A percentile compares a stretch with the other conserved stretches of the same genome.
These are phyloP conservation scores for Oeneis ivallda DNA, from an alignment of 2,888 invertebrate species.

Conservation along the genomic window DNA sequence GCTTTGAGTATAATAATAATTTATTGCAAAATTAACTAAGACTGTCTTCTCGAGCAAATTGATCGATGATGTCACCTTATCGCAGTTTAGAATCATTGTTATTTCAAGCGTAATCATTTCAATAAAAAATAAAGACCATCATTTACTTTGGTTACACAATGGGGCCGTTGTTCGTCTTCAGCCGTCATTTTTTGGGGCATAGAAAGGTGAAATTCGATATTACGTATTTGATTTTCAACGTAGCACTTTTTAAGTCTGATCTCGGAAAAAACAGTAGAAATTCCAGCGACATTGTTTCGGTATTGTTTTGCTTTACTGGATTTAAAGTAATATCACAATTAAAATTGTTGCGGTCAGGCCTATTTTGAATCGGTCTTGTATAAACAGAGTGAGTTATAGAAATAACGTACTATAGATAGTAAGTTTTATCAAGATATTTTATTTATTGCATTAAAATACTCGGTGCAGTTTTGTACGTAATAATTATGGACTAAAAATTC, in stretches of 20 bases:
- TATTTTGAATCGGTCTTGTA: no score
- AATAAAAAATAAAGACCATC: conserved; percentile 18
- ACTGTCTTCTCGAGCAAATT: conserved; percentile 7
- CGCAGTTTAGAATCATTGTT: conserved; percentile 10
- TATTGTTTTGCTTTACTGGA: not conserved
- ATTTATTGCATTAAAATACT: no score
- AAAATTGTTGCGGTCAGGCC: not conserved
- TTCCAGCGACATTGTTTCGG: not conserved
- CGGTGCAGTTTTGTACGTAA: not conserved
- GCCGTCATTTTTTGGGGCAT: not conserved
- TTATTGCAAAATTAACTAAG: conserved; percentile 3
- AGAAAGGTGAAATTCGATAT: conserved; percentile 20
- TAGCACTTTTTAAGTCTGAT: not conserved
- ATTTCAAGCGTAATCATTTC: conserved; percentile 14
- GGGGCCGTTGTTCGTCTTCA: conserved; percentile 1
- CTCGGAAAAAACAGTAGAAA: not conserved
- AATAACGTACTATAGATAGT: no score
- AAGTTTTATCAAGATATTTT: no score
- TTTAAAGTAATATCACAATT: not conserved
- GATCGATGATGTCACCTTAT: conserved; percentile 25
- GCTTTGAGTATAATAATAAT: conserved; percentile 11
- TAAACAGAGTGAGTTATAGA: no score
- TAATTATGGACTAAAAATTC: not conserved
- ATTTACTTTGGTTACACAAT: conserved; percentile 11
- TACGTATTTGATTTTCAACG: conserved; percentile 6